A percentile compares a stretch with the other conserved stretches of the same genome.
phyloP scores from a whole-genome alignment of 2,113 vertebrate species.

The Larimichthys polyactis region DNA sequence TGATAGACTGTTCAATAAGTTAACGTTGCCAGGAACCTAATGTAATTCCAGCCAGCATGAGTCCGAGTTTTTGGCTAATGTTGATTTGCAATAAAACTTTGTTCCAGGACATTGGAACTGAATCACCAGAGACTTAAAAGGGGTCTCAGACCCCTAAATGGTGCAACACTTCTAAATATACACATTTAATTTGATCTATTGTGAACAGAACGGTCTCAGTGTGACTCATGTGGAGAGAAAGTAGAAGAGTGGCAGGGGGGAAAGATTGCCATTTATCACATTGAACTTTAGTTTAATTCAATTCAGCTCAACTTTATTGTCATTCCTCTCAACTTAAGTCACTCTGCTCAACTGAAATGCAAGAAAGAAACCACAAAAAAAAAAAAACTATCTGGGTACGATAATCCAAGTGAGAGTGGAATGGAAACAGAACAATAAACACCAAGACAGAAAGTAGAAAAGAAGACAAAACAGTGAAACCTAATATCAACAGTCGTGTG shows the following conservation, averaged over 20 bases:
- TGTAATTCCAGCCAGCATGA: slow-evolving; percentile 64
- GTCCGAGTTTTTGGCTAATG: slow-evolving; percentile 69
- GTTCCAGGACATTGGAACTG: slow-evolving; percentile 63
- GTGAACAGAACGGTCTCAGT: slow-evolving; percentile 39
- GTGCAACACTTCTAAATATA: slow-evolving; percentile 65
- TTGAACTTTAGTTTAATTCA: slow-evolving; percentile 61
- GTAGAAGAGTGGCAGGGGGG: slow-evolving; percentile 33
- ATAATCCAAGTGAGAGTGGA: slow-evolving; percentile 26
- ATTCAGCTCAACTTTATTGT: slow-evolving; percentile 66
- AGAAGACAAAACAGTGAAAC: slow-evolving; percentile 23
- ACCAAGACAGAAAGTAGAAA: slow-evolving; percentile 4
- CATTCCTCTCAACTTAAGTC: slow-evolving; percentile 59
- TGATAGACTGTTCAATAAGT: slow-evolving; percentile 74
- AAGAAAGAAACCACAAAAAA: not conserved
- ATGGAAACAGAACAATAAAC: slow-evolving; percentile 25
- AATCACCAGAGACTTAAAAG: slow-evolving; percentile 67
- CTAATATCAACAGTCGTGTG: not conserved
- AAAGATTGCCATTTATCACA: slow-evolving; percentile 63
- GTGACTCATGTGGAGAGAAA: slow-evolving; percentile 26
- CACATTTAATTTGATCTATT: slow-evolving; percentile 69
- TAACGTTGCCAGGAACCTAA: slow-evolving; percentile 69
- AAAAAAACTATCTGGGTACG: slow-evolving; percentile 11
- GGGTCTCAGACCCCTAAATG: slow-evolving; percentile 58
- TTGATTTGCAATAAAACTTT: slow-evolving; percentile 69
- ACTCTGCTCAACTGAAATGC: slow-evolving; percentile 36